Conservation (phyloP, 1,140 invertebrate species). For the Sminthurides bifidus region DNA sequence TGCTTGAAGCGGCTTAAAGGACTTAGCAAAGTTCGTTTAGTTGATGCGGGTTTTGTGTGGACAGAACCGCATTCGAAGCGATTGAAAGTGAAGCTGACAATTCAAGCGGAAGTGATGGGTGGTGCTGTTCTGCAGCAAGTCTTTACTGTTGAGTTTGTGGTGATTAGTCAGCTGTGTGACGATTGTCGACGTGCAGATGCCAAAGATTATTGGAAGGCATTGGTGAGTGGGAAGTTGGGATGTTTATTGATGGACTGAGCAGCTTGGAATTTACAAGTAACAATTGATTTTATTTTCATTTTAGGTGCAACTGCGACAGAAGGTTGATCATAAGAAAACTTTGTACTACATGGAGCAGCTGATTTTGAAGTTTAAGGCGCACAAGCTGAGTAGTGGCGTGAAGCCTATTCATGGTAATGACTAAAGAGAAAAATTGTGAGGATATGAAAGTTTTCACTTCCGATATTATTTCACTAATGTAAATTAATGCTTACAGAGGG, state of each 20-base stretch:
- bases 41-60: constrained; percentile 97
- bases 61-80: constrained; percentile 98
- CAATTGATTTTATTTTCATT: too few species aligned
- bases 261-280: constrained; percentile 4
- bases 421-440: constrained; percentile 3
- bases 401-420: constrained; percentile 74
- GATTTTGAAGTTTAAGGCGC: constrained; percentile 89
- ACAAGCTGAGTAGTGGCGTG: constrained; percentile 82
- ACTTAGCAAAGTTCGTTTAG: constrained; percentile 71
- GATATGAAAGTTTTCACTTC: too few species aligned
- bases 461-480: background rate
- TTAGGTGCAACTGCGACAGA: constrained; percentile 70
- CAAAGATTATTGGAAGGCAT: constrained; percentile 93
- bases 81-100: constrained; percentile 89
- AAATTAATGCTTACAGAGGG: constrained; percentile 56
- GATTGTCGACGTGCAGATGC: constrained; percentile 94
- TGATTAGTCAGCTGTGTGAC: constrained; percentile 91
- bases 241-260: constrained; percentile 18
- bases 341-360: constrained; percentile 97
- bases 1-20: constrained; percentile 93
- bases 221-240: constrained; percentile 48
- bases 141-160: constrained; percentile 86
- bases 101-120: constrained; percentile 86
- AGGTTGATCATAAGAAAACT: constrained; percentile 90
- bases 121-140: constrained; percentile 75